phyloP scores from a whole-genome alignment of 2,113 vertebrate species.

The Elephantulus edwardii region DNA sequence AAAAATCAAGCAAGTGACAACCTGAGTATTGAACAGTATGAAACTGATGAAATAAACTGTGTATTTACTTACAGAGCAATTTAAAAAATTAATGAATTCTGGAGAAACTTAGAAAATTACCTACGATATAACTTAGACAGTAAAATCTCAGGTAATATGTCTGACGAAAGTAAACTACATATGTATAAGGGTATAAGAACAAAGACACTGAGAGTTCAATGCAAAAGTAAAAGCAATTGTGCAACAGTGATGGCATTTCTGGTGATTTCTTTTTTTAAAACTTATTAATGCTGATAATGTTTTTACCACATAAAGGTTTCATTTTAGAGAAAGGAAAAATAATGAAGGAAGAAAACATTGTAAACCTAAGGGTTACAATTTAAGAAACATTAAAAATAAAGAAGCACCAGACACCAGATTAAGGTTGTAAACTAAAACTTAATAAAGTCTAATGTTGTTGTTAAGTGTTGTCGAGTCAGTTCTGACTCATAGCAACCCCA shows the following conservation, averaged over 20 bases:
- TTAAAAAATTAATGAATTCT: constrained; percentile 27
- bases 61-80: neutral
- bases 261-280: constrained; percentile 5
- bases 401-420: neutral
- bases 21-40: neutral
- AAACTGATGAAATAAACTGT: neutral
- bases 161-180: neutral
- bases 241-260: neutral
- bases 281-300: neutral
- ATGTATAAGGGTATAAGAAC: neutral
- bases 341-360: neutral
- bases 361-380: neutral
- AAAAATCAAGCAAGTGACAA: neutral
- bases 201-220: neutral
- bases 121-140: neutral
- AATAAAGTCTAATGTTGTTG: neutral
- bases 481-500: neutral
- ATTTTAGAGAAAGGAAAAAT: neutral
- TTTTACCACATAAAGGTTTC: neutral
- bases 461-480: neutral
- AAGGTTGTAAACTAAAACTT: neutral
- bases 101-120: constrained; percentile 24
- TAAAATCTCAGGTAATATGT: neutral
- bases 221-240: neutral
- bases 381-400: neutral